Conservation (phyloP, 1,140 invertebrate species). For the Chironomus tepperi region DNA sequence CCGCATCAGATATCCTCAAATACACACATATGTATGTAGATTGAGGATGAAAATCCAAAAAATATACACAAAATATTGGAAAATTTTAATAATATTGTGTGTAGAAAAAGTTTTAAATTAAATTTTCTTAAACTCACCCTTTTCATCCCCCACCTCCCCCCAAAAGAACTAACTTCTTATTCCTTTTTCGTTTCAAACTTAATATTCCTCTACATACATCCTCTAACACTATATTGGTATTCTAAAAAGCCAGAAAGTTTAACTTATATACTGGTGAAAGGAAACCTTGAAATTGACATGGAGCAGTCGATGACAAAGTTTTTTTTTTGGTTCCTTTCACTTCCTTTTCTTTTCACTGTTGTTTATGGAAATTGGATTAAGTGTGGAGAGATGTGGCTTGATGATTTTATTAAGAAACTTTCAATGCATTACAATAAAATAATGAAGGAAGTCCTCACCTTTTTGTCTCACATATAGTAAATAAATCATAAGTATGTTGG, state of each 20-base stretch:
- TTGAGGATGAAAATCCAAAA: too few species aligned
- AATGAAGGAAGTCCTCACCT: neutral
- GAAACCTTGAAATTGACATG: neutral
- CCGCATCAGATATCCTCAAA: too few species aligned
- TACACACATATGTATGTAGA: too few species aligned
- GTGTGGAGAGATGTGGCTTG: neutral
- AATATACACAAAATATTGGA: neutral
- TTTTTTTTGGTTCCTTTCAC: neutral
- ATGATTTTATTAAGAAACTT: conserved; percentile 20
- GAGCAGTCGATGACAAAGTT: neutral
- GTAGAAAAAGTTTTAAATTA: conserved; percentile 21
- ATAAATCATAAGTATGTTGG: neutral
- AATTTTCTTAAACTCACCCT: neutral
- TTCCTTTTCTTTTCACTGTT: neutral
- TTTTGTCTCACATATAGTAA: neutral
- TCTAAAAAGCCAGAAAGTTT: neutral
- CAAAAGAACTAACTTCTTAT: too few species aligned
- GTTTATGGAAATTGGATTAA: neutral
- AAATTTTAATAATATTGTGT: neutral
- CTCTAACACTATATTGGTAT: neutral
- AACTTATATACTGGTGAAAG: neutral
- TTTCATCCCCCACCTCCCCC: too few species aligned
- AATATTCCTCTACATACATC: neutral
- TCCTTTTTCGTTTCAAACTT: neutral
- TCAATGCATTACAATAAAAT: neutral